Evolutionary conservation across 1,140 invertebrate species (phyloP).

Genomic region (Physella acuta): DNA sequence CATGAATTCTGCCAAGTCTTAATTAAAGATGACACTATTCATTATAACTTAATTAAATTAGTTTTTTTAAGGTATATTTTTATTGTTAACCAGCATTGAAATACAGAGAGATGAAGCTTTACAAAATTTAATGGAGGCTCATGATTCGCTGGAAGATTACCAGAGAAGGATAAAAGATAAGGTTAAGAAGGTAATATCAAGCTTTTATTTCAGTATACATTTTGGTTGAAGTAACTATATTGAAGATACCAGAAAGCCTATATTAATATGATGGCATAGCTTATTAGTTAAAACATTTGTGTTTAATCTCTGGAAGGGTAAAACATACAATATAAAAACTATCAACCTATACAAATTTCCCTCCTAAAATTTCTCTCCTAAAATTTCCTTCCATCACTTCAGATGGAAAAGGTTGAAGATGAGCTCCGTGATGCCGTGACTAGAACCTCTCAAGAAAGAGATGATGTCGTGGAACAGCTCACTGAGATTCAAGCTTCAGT

Average conservation of each 20-base stretch:
- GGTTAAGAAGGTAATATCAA: conserved; percentile 49
- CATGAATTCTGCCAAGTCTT: too few species aligned
- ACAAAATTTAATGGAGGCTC: conserved; percentile 46
- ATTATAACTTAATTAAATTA: too few species aligned
- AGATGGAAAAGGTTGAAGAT: conserved; percentile 48
- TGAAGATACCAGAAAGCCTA: too few species aligned
- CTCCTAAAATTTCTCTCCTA: too few species aligned
- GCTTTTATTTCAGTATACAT: too few species aligned
- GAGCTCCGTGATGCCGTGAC: conserved; percentile 43
- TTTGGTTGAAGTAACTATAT: too few species aligned
- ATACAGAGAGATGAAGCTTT: conserved; percentile 48
- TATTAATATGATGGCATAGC: too few species aligned
- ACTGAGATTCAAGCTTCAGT: conserved; percentile 36
- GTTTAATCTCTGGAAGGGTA: too few species aligned
- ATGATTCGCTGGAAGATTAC: conserved; percentile 46
- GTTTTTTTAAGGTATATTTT: conserved; percentile 6
- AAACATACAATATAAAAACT: background rate
- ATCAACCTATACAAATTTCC: background rate
- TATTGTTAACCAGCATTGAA: conserved; percentile 37
- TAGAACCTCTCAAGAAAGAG: conserved; percentile 44
- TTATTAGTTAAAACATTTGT: too few species aligned
- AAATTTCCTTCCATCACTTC: background rate
- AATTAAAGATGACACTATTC: too few species aligned
- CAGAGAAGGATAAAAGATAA: conserved; percentile 48
- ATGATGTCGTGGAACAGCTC: conserved; percentile 43